Evolutionary conservation across 2,888 invertebrate species (phyloP), one percentile per base, ranked within the genome.

Genomic region (Nomada lathburiana): DNA sequence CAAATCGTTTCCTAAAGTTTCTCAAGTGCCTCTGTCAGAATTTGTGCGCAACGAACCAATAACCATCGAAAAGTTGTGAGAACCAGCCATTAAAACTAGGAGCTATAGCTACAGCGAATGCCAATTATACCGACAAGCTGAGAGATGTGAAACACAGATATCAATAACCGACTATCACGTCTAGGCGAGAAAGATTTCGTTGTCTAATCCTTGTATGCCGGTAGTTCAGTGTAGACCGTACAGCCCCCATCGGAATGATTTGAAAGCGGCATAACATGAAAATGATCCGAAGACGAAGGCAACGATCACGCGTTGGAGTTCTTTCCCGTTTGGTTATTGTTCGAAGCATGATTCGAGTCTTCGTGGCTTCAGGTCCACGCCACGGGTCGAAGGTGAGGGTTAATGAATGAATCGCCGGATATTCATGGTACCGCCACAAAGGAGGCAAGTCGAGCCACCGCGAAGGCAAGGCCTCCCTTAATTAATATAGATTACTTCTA

Each of bases 401-500:
- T 93, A 93, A 93, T 92, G 93, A 93, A 93, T 93, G 92, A 93
- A 93, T 92, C 92, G 92, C 92, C 93, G 93, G 93, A 93, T 93
- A 93, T 93, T 93, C 92, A 91, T 88, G 91, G 88, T 90, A 91
- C 91, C 90, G 89, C 88, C 90, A 90, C 92, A 92, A 92, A 92
- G 92, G 91, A 92, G 88, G 86, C 89, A 90, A 90, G 90, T 88
- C 84, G 86, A 89, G 86, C 89, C 87, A 87, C 89, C 88, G 81
- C 87, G 89, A 90, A 91, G 89, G 86, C 88, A 89, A 90, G 90
- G 88, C 91, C 90, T 89, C 86, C 90, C 91, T 92, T 93, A 93
- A 94, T 94, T 93, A 93, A 93, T 93, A 93, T 93, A 93, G 93
- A 94, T 94, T 93, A 93, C 92, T 91, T 91, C 90, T 93, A 93